Conservation (phyloP, 2,797 vertebrate genomes). For the Threskiornis aethiopicus region DNA sequence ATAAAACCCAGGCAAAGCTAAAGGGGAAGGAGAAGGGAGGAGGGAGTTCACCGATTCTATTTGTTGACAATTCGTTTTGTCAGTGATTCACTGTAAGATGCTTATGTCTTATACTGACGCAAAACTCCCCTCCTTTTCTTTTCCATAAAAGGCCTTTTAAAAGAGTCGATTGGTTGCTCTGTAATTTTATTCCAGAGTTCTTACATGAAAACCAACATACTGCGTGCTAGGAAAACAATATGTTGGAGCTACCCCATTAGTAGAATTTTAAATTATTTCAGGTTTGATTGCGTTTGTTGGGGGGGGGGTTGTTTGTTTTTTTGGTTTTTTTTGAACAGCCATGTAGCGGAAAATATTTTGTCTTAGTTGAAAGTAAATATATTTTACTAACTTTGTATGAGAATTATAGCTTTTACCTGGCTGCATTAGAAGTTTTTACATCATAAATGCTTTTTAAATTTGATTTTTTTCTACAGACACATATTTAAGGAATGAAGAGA, state of each 20-base stretch:
- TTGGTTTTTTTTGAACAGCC: neutral
- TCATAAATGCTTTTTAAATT: neutral
- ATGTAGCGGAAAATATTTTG: neutral
- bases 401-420: neutral
- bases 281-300: neutral
- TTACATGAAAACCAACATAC: neutral
- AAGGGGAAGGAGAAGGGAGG: neutral
- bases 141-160: neutral
- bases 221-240: neutral
- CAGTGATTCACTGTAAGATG: neutral
- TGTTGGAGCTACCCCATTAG: neutral
- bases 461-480: neutral
- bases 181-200: neutral
- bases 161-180: neutral
- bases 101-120: neutral
- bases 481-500: neutral
- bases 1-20: neutral
- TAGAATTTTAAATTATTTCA: neutral
- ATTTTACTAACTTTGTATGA: neutral
- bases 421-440: neutral
- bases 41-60: neutral
- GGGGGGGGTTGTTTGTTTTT: neutral
- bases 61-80: neutral
- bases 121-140: neutral
- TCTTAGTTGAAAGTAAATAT: neutral